phyloP scores from a whole-genome alignment of 2,797 vertebrate species.

The Chloroceryle inda region DNA sequence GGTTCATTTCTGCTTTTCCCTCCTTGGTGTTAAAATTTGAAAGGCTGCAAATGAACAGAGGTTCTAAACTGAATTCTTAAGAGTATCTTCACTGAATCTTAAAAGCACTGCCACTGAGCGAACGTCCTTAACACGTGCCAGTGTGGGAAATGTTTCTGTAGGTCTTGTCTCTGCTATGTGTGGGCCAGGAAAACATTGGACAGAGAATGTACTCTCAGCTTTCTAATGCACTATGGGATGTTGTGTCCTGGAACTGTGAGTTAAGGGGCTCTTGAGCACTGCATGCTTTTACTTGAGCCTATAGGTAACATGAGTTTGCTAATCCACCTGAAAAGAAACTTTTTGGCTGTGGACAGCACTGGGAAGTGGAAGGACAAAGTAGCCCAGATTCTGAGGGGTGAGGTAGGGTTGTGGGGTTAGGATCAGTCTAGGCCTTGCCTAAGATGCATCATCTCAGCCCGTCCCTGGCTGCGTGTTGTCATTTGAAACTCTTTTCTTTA shows the following conservation, averaged over 20 bases:
- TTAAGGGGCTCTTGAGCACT: background rate
- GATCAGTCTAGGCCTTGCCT: background rate
- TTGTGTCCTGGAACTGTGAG: background rate
- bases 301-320: background rate
- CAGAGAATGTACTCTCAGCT: background rate
- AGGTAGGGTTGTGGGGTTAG: background rate
- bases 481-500: background rate
- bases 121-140: background rate
- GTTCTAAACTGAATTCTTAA: background rate
- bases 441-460: background rate
- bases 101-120: background rate
- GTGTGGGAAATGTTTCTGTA: background rate
- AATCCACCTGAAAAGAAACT: rapidly evolving
- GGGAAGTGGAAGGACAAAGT: background rate
- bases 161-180: background rate
- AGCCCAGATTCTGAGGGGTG: background rate
- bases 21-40: background rate
- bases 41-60: background rate
- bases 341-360: background rate
- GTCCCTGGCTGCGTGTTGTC: background rate
- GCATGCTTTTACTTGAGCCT: background rate
- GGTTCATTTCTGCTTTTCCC: background rate
- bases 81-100: background rate
- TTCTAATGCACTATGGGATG: background rate
- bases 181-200: slow-evolving; percentile 18